A percentile compares a stretch with the other conserved stretches of the same genome.
Evolutionary conservation across 1,140 invertebrate species (phyloP).

Genomic region (Microplitis mediator): DNA sequence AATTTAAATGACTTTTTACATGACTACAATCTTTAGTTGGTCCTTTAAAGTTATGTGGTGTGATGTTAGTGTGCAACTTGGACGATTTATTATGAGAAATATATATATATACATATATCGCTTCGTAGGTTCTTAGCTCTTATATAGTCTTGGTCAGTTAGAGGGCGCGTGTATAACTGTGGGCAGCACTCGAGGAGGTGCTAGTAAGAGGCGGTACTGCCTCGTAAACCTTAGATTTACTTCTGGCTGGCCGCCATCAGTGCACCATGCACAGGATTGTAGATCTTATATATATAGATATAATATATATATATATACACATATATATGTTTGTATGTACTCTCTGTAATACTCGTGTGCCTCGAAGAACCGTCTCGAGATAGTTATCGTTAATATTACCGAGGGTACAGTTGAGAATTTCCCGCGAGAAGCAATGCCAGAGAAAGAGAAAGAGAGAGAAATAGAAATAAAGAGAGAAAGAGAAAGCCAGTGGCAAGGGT

Average conservation of each 20-base stretch:
- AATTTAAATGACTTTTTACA: background rate
- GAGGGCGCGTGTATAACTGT: slow-evolving; percentile 42
- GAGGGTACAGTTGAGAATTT: slow-evolving; percentile 38
- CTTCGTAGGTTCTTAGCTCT: background rate
- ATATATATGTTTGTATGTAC: background rate
- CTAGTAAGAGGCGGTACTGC: slow-evolving; percentile 64
- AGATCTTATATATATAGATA: background rate
- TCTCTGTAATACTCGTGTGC: background rate
- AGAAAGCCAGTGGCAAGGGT: background rate
- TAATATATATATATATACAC: background rate
- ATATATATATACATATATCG: slow-evolving; percentile 12
- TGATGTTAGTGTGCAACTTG: slow-evolving; percentile 9
- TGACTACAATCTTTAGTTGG: slow-evolving; percentile 4
- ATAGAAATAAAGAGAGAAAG: no score
- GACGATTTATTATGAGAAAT: slow-evolving; percentile 28
- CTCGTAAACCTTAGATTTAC: slow-evolving; percentile 65
- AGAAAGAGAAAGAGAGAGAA: background rate
- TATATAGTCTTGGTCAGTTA: slow-evolving; percentile 1
- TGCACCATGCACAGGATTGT: slow-evolving; percentile 1
- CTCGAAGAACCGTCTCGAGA: slow-evolving; percentile 49
- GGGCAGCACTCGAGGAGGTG: slow-evolving; percentile 61
- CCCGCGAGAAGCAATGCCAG: slow-evolving; percentile 2
- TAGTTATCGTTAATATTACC: slow-evolving; percentile 57
- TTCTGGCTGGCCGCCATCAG: slow-evolving; percentile 62
- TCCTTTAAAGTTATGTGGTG: slow-evolving; percentile 3